Evolutionary conservation across 2,113 vertebrate genomes (phyloP).

Genomic region (Eonycteris spelaea): DNA sequence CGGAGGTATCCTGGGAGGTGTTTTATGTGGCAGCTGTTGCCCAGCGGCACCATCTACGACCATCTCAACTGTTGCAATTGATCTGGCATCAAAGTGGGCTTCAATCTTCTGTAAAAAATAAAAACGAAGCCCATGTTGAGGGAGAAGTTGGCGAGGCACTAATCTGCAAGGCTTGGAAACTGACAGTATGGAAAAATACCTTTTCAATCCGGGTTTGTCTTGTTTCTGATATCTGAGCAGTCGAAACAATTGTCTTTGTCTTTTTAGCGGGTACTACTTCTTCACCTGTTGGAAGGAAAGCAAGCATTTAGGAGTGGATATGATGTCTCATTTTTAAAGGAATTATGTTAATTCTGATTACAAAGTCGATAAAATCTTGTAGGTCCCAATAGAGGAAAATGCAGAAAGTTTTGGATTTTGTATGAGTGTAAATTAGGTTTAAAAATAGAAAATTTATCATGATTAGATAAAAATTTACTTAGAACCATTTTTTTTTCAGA

Average conservation of each 20-base stretch:
- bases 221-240: slow-evolving; percentile 94
- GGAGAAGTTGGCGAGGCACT: neutral
- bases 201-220: slow-evolving; percentile 92
- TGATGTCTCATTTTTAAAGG: neutral
- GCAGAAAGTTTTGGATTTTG: slow-evolving; percentile 7
- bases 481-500: neutral
- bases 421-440: slow-evolving; percentile 2
- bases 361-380: slow-evolving; percentile 40
- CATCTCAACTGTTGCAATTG: slow-evolving; percentile 91
- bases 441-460: neutral
- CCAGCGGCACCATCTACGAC: slow-evolving; percentile 86
- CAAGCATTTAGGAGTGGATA: neutral
- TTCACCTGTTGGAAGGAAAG: slow-evolving; percentile 86
- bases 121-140: neutral
- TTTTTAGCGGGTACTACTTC: slow-evolving; percentile 97
- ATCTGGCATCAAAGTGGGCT: slow-evolving; percentile 90
- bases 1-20: slow-evolving; percentile 94
- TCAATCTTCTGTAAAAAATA: slow-evolving; percentile 88
- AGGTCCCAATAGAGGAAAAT: neutral
- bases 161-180: neutral
- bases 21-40: slow-evolving; percentile 93
- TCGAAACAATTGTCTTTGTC: slow-evolving; percentile 94
- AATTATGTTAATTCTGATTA: neutral
- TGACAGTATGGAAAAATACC: slow-evolving; percentile 79
- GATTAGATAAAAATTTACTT: neutral